Conservation (phyloP, 64 coral and sea anemone genomes). For the Porites lutea region DNA sequence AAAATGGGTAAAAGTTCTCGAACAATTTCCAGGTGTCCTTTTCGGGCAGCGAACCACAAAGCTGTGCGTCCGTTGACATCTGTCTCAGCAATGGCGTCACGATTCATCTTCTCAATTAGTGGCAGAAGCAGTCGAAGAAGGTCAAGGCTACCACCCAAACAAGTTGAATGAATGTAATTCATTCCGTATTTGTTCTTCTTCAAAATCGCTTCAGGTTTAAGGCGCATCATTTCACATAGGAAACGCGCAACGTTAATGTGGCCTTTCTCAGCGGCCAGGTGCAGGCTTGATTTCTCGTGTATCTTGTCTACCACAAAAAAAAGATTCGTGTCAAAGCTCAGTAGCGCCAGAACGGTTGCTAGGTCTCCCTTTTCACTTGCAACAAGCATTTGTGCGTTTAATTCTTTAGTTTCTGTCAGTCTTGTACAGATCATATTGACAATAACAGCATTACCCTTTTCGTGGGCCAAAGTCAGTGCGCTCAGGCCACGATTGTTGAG, state of each 20-base stretch:
- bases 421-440: conserved; percentile 9
- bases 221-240: conserved; percentile 5
- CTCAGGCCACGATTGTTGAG: not conserved
- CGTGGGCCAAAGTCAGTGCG: not conserved
- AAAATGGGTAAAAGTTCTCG: conserved; percentile 6
- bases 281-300: not conserved
- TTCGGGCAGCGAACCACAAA: conserved; percentile 2
- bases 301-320: not conserved
- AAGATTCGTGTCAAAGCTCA: not conserved
- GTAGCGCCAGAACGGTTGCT: not conserved
- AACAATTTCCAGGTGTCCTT: conserved; percentile 8
- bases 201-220: conserved; percentile 7
- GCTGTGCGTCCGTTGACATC: not conserved
- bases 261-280: not conserved
- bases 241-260: not conserved
- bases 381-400: not conserved
- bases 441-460: not conserved
- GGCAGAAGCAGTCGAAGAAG: not conserved
- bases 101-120: not conserved
- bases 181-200: not conserved
- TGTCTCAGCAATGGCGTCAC: not conserved
- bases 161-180: conserved; percentile 1
- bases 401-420: not conserved
- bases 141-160: not conserved
- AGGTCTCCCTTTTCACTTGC: conserved; percentile 6